phyloP scores from a whole-genome alignment of 64 coral and sea anemone species.

The Pocillopora damicornis region DNA sequence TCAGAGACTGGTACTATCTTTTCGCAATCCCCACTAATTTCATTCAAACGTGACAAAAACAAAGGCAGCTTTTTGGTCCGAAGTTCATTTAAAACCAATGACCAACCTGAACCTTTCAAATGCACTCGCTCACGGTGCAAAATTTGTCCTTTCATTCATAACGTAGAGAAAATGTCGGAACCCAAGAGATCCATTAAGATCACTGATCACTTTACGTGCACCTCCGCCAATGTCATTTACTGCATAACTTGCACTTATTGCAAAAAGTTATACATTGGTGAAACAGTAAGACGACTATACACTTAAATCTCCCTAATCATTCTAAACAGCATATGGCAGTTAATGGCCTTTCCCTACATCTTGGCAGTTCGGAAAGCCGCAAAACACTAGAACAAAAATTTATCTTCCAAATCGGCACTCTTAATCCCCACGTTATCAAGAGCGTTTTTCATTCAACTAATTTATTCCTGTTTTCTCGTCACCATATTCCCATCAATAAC shows the following conservation, averaged over 20 bases:
- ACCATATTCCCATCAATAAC: background rate
- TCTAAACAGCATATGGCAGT: background rate
- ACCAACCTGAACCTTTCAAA: background rate
- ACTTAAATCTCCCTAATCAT: background rate
- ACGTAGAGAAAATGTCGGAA: background rate
- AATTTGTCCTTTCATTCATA: background rate
- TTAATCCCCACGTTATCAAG: background rate
- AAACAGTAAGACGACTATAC: background rate
- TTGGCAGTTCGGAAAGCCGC: background rate
- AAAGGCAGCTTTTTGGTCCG: no score
- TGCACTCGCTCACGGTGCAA: background rate
- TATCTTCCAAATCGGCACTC: background rate
- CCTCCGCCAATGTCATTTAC: background rate
- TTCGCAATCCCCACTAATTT: no score
- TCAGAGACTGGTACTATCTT: no score
- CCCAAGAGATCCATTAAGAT: background rate
- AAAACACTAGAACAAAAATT: background rate
- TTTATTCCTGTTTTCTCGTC: background rate
- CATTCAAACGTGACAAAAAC: no score
- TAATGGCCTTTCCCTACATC: background rate
- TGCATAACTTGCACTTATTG: slow-evolving; percentile 1
- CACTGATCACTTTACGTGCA: background rate
- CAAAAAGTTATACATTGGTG: background rate
- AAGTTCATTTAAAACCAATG: no score
- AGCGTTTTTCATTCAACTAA: background rate